Conservation (phyloP, 2,888 invertebrate genomes). For the Augochlorella aurata region DNA sequence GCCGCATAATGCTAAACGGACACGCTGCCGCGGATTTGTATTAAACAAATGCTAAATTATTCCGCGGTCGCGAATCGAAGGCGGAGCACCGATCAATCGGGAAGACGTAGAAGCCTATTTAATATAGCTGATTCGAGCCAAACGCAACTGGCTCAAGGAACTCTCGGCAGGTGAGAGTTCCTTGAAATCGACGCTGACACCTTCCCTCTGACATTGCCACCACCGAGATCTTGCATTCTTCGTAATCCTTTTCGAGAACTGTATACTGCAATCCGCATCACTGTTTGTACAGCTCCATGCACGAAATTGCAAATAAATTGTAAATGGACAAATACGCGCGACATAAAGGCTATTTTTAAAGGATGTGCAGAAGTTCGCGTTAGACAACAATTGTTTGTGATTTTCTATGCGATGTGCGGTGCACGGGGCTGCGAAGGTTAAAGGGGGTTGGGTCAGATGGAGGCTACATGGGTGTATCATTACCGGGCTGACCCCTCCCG, state of each 20-base stretch:
- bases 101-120: background rate
- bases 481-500: slow-evolving; percentile 72
- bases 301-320: too few relatives aligned
- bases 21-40: background rate
- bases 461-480: slow-evolving; percentile 72
- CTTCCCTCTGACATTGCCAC: too few relatives aligned
- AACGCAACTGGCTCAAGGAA: too few relatives aligned
- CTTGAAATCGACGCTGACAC: too few relatives aligned
- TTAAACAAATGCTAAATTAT: slow-evolving; percentile 17
- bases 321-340: too few relatives aligned
- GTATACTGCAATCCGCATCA: too few relatives aligned
- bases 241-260: too few relatives aligned
- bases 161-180: too few relatives aligned
- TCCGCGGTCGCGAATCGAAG: background rate
- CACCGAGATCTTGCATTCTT: too few relatives aligned
- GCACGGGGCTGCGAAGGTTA: slow-evolving; percentile 54
- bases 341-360: too few relatives aligned
- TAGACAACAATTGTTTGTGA: background rate
- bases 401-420: slow-evolving; percentile 21
- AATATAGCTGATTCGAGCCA: background rate
- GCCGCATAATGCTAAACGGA: background rate
- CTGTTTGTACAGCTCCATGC: too few relatives aligned
- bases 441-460: slow-evolving; percentile 67
- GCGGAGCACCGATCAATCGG: slow-evolving; percentile 9
- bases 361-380: background rate